Conservation (phyloP, 2,888 invertebrate species). For the Amorpha juglandis region DNA sequence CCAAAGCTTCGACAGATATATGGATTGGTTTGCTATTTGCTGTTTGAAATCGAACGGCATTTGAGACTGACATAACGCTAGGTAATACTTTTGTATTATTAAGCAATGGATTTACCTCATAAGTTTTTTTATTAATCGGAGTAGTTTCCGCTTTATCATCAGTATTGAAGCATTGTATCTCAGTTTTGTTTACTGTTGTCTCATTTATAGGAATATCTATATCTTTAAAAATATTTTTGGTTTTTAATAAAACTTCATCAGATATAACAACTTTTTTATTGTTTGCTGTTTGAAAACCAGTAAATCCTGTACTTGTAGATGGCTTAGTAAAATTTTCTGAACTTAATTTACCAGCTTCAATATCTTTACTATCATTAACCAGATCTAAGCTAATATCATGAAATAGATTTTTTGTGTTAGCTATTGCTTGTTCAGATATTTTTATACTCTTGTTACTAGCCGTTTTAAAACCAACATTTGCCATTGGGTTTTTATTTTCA, state of each 20-base stretch:
- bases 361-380: constrained; percentile 27
- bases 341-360: neutral
- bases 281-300: constrained; percentile 56
- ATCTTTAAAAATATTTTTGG: constrained; percentile 47
- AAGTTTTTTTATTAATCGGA: neutral
- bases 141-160: constrained; percentile 17
- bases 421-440: constrained; percentile 54
- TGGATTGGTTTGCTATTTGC: constrained; percentile 51
- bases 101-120: too few relatives aligned
- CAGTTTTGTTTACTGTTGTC: constrained; percentile 37
- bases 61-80: neutral
- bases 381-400: constrained; percentile 38
- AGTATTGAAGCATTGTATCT: constrained; percentile 36
- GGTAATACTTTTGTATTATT: too few relatives aligned
- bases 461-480: constrained; percentile 49
- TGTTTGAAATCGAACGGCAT: constrained; percentile 55
- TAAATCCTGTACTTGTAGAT: constrained; percentile 7
- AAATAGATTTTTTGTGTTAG: constrained; percentile 55
- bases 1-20: constrained; percentile 52
- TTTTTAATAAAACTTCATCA: constrained; percentile 51
- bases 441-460: constrained; percentile 56
- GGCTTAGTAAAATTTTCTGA: neutral
- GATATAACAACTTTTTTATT: constrained; percentile 50
- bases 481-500: constrained; percentile 5
- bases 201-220: neutral